A percentile compares a stretch with the other conserved stretches of the same genome.
Conservation (phyloP, 2,888 invertebrate genomes). For the Conomelus anceps region DNA sequence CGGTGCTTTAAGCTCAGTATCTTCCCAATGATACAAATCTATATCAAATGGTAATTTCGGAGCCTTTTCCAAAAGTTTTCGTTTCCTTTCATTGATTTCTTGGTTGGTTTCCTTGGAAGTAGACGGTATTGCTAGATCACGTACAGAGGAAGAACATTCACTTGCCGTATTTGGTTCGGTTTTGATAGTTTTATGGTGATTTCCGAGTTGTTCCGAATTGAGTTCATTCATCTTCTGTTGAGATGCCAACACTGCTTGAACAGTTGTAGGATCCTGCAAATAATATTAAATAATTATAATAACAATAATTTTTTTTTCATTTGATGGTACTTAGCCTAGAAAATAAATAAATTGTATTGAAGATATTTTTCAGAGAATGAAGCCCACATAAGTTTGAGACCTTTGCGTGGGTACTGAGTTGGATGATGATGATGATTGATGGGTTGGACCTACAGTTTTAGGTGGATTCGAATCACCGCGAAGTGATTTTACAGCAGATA, state of each 20-base stretch:
- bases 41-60: slow-evolving; percentile 46
- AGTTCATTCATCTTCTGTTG: neutral
- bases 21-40: slow-evolving; percentile 49
- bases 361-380: too few relatives aligned
- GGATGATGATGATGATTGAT: too few relatives aligned
- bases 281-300: neutral
- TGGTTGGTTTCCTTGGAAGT: slow-evolving; percentile 7
- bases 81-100: slow-evolving; percentile 33
- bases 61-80: slow-evolving; percentile 39
- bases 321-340: too few relatives aligned
- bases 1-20: slow-evolving; percentile 43
- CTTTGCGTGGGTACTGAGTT: too few relatives aligned
- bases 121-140: slow-evolving; percentile 20
- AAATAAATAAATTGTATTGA: too few relatives aligned
- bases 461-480: too few relatives aligned
- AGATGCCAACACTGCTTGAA: neutral
- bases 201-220: neutral
- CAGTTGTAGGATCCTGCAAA: slow-evolving; percentile 15
- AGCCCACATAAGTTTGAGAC: too few relatives aligned
- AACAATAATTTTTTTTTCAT: too few relatives aligned
- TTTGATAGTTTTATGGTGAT: neutral
- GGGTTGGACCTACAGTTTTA: too few relatives aligned
- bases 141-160: neutral
- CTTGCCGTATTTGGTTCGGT: neutral
- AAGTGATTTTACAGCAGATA: too few relatives aligned